A percentile compares a stretch with the other conserved stretches of the same genome.
Conservation (phyloP, 1,140 invertebrate species). For the Drosophila nigromelanica region DNA sequence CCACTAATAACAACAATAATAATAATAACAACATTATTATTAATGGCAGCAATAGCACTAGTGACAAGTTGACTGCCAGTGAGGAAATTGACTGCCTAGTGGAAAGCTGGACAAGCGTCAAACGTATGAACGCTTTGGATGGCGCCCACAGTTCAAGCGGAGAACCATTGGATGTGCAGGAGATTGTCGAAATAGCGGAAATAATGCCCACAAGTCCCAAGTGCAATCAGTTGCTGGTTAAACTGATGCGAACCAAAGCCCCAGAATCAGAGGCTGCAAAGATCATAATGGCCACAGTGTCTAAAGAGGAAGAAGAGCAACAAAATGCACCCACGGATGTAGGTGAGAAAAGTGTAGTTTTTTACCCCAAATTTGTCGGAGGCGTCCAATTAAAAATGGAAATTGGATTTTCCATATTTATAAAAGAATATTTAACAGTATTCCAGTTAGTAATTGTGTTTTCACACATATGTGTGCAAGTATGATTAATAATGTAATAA, state of each 20-base stretch:
- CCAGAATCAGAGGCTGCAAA: conserved; percentile 60
- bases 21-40: conserved; percentile 56
- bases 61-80: conserved; percentile 51
- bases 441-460: too few relatives aligned
- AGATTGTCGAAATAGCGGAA: conserved; percentile 75
- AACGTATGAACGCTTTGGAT: conserved; percentile 73
- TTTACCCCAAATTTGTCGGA: not conserved
- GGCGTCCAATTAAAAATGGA: too few relatives aligned
- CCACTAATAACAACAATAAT: conserved; percentile 58
- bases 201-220: conserved; percentile 74
- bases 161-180: conserved; percentile 39
- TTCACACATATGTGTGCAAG: not conserved
- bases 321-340: conserved; percentile 45
- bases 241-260: conserved; percentile 68
- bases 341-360: conserved; percentile 24
- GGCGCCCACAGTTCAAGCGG: conserved; percentile 51
- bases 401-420: too few relatives aligned
- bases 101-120: conserved; percentile 77
- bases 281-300: conserved; percentile 77
- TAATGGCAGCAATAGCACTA: conserved; percentile 53
- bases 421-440: too few relatives aligned
- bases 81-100: conserved; percentile 78
- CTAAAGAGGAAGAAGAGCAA: conserved; percentile 66
- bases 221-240: conserved; percentile 77
- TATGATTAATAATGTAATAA: not conserved